These are phyloP conservation scores for Chymomyza amoena DNA, from an alignment of 2,888 invertebrate genomes.

Conservation along the genomic window DNA sequence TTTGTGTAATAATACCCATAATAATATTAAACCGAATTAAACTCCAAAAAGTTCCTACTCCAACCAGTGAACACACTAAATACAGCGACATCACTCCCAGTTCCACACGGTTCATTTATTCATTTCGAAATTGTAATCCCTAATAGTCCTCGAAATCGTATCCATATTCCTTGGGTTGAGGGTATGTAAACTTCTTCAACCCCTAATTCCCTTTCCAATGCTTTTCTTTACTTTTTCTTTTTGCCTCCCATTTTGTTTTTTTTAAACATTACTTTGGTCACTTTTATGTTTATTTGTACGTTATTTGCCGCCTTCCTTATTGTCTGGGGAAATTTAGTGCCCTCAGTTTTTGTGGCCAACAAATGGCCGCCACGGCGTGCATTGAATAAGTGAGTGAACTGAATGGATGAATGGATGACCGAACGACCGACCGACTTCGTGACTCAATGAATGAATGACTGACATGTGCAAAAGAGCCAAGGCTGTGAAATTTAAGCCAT, in stretches of 20 bases:
- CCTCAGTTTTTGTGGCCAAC: background rate
- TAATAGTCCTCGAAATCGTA: background rate
- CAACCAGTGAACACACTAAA: no score
- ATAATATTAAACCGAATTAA: no score
- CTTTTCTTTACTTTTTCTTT: conserved; percentile 18
- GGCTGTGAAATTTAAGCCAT: background rate
- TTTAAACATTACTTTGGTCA: conserved; percentile 36
- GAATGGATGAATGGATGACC: conserved; percentile 13
- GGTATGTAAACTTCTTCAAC: background rate
- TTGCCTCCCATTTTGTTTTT: conserved; percentile 20
- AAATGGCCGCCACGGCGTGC: background rate
- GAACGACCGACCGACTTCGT: background rate
- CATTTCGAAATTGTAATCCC: no score
- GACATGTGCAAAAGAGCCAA: background rate
- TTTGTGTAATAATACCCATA: no score
- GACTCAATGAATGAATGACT: conserved; percentile 11
- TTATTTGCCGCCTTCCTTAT: conserved; percentile 42
- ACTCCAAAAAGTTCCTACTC: no score
- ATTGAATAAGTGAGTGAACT: conserved; percentile 6
- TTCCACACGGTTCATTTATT: no score
- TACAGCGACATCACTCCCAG: no score
- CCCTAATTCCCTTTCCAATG: background rate
- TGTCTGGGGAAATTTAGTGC: conserved; percentile 64
- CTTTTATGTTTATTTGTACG: conserved; percentile 2
- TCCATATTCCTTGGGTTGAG: background rate